phyloP scores from a whole-genome alignment of 2,113 vertebrate genomes.

The Lucifuga dentata region DNA sequence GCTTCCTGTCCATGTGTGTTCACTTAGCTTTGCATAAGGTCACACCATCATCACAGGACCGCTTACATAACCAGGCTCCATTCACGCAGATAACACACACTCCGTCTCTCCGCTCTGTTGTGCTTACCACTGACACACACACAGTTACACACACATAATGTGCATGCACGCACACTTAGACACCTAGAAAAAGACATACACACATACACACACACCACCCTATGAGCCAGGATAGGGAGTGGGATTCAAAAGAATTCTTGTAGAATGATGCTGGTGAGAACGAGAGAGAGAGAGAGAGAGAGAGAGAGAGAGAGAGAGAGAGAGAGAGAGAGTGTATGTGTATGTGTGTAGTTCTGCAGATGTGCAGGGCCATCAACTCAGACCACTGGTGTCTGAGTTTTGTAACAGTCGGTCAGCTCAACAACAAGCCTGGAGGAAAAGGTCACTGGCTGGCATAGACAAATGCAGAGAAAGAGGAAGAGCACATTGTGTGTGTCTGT shows the following conservation, averaged over 20 bases:
- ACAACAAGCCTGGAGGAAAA: slow-evolving; percentile 56
- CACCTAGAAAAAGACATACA: no score
- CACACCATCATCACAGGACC: slow-evolving; percentile 76
- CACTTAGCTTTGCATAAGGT: slow-evolving; percentile 72
- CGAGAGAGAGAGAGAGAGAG: not conserved
- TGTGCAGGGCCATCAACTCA: slow-evolving; percentile 17
- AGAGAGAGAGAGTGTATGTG: not conserved
- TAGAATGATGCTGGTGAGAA: slow-evolving; percentile 14
- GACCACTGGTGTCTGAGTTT: slow-evolving; percentile 40
- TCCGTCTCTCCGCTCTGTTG: slow-evolving; percentile 46
- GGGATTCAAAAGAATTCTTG: slow-evolving; percentile 39
- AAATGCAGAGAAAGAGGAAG: slow-evolving; percentile 18
- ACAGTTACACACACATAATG: slow-evolving; percentile 11
- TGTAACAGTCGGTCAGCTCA: slow-evolving; percentile 45
- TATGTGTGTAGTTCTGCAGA: slow-evolving; percentile 9
- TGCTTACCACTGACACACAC: slow-evolving; percentile 19
- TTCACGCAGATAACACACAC: slow-evolving; percentile 69
- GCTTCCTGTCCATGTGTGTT: slow-evolving; percentile 77
- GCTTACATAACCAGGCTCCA: slow-evolving; percentile 76
- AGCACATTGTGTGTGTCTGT: slow-evolving; percentile 23
- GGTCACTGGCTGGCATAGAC: slow-evolving; percentile 55
- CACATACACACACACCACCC: slow-evolving; percentile 15
- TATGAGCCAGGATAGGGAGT: slow-evolving; percentile 28
- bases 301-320: not conserved
- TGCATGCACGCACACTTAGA: slow-evolving; percentile 22